Evolutionary conservation across 2,797 vertebrate genomes (phyloP).

Genomic region (Poecilia gillii): DNA sequence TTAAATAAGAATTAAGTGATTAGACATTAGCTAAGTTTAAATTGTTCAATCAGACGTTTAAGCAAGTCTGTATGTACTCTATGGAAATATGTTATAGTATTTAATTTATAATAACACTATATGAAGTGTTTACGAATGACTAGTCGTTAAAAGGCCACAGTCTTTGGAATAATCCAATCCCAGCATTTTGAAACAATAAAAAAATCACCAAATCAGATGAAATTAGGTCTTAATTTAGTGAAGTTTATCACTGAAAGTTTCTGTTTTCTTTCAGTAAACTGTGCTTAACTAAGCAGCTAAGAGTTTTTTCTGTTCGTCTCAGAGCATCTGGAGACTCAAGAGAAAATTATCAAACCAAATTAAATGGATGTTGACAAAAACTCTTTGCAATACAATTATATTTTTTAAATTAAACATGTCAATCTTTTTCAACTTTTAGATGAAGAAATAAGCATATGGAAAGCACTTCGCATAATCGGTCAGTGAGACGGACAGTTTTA

Average conservation of each 20-base stretch:
- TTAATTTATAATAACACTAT: too few relatives aligned
- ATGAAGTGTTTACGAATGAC: not conserved
- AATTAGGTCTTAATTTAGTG: not conserved
- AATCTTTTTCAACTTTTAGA: not conserved
- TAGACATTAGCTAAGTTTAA: not conserved
- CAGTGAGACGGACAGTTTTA: not conserved
- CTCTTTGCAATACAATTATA: too few relatives aligned
- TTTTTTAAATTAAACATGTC: not conserved
- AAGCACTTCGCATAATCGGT: not conserved
- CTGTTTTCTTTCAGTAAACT: not conserved
- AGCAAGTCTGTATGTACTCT: not conserved
- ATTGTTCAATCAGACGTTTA: not conserved
- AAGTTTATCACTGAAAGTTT: not conserved
- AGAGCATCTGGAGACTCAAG: too few relatives aligned
- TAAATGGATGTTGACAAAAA: not conserved
- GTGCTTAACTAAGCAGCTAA: not conserved
- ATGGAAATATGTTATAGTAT: not conserved
- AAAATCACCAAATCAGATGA: not conserved
- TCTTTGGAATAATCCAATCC: not conserved
- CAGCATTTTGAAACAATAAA: not conserved
- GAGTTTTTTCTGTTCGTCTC: not conserved
- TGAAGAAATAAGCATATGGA: not conserved
- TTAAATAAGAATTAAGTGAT: not conserved
- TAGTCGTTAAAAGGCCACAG: not conserved
- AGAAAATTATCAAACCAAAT: not conserved